These are phyloP conservation scores for Coptotermes formosanus DNA, from an alignment of 1,140 invertebrate species.

Conservation along the genomic window DNA sequence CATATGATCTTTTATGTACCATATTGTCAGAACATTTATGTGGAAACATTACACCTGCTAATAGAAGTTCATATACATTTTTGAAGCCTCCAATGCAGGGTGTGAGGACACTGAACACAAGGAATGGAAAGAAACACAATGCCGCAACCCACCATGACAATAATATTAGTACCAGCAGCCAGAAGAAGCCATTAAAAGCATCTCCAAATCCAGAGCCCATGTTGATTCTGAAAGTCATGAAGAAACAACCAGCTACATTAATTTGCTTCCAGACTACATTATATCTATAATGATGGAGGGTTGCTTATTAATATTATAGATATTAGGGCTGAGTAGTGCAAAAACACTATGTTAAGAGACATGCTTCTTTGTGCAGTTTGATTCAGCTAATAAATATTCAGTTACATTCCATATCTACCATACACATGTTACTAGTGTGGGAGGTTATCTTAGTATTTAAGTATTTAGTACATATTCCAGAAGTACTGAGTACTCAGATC, in stretches of 20 bases:
- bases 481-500: too few species aligned
- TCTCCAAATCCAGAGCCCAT: conserved; percentile 25
- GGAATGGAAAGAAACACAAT: conserved; percentile 53
- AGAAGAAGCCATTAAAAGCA: conserved; percentile 45
- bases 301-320: too few species aligned
- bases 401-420: too few species aligned
- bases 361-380: too few species aligned
- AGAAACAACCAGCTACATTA: background rate
- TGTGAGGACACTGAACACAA: conserved; percentile 52
- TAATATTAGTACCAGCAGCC: conserved; percentile 53
- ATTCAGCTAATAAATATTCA: too few species aligned
- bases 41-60: conserved; percentile 47
- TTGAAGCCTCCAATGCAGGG: conserved; percentile 51
- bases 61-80: conserved; percentile 43
- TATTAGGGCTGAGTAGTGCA: too few species aligned
- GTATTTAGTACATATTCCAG: too few species aligned
- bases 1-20: conserved; percentile 43
- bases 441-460: too few species aligned
- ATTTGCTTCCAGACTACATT: too few species aligned
- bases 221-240: background rate
- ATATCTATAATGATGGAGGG: too few species aligned
- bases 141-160: conserved; percentile 52
- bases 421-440: too few species aligned
- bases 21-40: conserved; percentile 47
- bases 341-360: too few species aligned